Base-by-base conservation (phyloP, 2,888 invertebrate species). In the Branchipolynoe longqiensis region DNA sequence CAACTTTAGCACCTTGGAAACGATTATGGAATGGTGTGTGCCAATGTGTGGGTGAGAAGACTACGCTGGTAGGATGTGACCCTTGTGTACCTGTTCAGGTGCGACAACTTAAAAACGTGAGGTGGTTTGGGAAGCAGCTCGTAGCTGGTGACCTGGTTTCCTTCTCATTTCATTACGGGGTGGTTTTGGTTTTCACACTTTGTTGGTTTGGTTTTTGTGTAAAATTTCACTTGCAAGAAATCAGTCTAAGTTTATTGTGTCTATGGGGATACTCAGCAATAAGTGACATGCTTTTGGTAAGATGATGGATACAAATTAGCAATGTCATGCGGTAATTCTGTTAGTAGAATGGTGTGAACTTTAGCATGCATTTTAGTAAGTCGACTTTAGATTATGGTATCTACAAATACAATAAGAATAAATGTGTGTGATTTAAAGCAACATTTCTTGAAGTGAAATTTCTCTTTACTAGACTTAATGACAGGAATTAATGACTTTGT, bases 221-320 rank as follows among this genome's bases (percentile, higher is more conserved):
- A 22, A 78, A 78, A 78, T 78, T 78, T 78, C 78, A 78, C 78
- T 78, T 78, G 78, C 78, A 78, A 78, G 78, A 78, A 78, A 78
- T 78, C 41, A n/a, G 1, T 78, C 78, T 78, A 78, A 48, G 48
- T 78, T 3, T 31, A 69, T 62, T 62, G 62, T 69, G 69, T 69
- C 69, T 69, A 69, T 69, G 69, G 69, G n/a, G 69, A 36, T 36
- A 33, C 38, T 69, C 38, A 38, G 38, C 33, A 69, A 69, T 69
- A 33, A 38, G 14, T 36, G 33, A 69, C 69, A 69, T 69, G 69
- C 69, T 38, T 69, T 62, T 69, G 69, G 38, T 69, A 38, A 22
- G 6, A 62, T 33, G 6, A 38, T 25, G 33, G 38, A 38, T 69
- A 69, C 36, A 69, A 69, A 69, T 25, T n/a, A n/a, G 18, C 18